A percentile compares a stretch with the other conserved stretches of the same genome.
These are phyloP conservation scores for Trissolcus japonicus DNA, from an alignment of 2,888 invertebrate genomes.

Conservation along the genomic window DNA sequence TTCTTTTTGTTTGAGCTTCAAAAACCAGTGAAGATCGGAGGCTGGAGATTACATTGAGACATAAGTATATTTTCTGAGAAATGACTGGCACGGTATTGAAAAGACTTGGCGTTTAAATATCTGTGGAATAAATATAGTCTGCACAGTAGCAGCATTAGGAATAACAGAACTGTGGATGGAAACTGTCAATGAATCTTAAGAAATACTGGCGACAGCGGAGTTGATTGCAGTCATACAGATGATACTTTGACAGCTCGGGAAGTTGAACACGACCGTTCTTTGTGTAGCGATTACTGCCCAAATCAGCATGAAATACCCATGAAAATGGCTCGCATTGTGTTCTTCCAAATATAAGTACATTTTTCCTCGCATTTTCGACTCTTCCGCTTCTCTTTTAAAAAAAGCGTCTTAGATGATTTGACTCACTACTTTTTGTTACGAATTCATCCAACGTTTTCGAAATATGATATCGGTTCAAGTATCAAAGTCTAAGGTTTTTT, in stretches of 20 bases:
- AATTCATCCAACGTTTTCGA: too few species aligned
- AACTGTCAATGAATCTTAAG: slow-evolving; percentile 48
- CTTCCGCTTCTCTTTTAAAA: slow-evolving; percentile 31
- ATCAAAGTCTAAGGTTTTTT: too few species aligned
- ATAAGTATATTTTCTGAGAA: slow-evolving; percentile 22
- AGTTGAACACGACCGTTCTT: slow-evolving; percentile 62
- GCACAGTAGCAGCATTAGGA: slow-evolving; percentile 46
- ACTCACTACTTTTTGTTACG: slow-evolving; percentile 19
- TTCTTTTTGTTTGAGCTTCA: too few species aligned
- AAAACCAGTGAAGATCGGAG: too few species aligned
- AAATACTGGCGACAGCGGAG: slow-evolving; percentile 37
- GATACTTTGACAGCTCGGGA: slow-evolving; percentile 59
- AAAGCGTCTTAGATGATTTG: slow-evolving; percentile 33
- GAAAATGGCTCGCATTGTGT: slow-evolving; percentile 68
- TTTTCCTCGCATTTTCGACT: slow-evolving; percentile 55
- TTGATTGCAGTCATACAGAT: slow-evolving; percentile 46
- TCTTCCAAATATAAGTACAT: slow-evolving; percentile 59
- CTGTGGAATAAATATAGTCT: slow-evolving; percentile 25
- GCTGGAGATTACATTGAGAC: not conserved
- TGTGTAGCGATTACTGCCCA: slow-evolving; percentile 72
- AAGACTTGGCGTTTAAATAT: slow-evolving; percentile 21
- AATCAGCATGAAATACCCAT: slow-evolving; percentile 73
- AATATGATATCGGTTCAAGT: too few species aligned
- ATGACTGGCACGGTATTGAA: slow-evolving; percentile 15
- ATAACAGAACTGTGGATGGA: slow-evolving; percentile 35